Evolutionary conservation across 2,888 invertebrate genomes (phyloP).

Genomic region (Melinaea marsaeus): DNA sequence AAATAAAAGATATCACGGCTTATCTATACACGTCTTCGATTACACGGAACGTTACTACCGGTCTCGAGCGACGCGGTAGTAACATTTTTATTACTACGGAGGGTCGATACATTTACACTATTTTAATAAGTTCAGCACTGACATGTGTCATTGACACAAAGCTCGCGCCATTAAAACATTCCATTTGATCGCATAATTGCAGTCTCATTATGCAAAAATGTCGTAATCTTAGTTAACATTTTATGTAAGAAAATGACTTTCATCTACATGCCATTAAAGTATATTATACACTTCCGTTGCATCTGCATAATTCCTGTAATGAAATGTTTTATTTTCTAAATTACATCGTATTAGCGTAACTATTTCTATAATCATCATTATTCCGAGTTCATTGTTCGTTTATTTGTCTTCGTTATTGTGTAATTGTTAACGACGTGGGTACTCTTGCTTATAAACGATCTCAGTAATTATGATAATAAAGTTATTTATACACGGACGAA

Average conservation of each 20-base stretch:
- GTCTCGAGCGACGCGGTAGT: constrained; percentile 48
- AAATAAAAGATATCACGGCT: constrained; percentile 50
- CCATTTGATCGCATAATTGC: constrained; percentile 28
- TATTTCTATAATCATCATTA: constrained; percentile 4
- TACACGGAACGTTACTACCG: constrained; percentile 43
- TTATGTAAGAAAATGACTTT: constrained; percentile 28
- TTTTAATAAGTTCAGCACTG: constrained; percentile 10
- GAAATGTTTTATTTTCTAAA: constrained; percentile 10
- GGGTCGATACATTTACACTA: constrained; percentile 16
- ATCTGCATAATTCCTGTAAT: constrained; percentile 17
- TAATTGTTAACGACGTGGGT: background rate
- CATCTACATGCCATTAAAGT: constrained; percentile 13
- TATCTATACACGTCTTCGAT: constrained; percentile 40
- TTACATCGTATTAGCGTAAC: constrained; percentile 7
- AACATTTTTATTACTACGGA: constrained; percentile 25
- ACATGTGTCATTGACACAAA: constrained; percentile 24
- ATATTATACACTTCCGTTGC: constrained; percentile 25
- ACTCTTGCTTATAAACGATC: background rate
- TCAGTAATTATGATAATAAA: constrained; percentile 11
- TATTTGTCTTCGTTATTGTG: background rate
- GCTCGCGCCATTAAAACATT: constrained; percentile 22
- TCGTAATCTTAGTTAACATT: constrained; percentile 29
- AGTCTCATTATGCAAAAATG: constrained; percentile 29
- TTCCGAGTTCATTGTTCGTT: constrained; percentile 2
- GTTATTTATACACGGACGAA: constrained; percentile 5